Evolutionary conservation across 2,888 invertebrate genomes (phyloP).

Genomic region (Belgica antarctica): DNA sequence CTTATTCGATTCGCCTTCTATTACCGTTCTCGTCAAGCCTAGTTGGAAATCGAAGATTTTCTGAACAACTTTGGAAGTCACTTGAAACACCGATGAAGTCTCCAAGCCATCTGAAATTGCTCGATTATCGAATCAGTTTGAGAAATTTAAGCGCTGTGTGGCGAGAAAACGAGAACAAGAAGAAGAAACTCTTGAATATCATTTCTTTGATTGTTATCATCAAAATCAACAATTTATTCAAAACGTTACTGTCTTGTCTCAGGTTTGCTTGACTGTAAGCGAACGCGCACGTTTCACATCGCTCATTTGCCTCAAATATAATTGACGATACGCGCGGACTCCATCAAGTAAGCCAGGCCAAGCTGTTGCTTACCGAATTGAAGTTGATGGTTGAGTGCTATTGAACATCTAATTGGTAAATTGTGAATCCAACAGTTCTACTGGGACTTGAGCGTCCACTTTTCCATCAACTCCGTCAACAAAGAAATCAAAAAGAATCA

Average conservation of each 20-base stretch:
- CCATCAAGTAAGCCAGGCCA: background rate
- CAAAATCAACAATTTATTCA: constrained; percentile 21
- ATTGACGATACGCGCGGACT: no score
- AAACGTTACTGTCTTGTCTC: background rate
- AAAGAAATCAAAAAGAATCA: constrained; percentile 38
- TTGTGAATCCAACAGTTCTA: constrained; percentile 22
- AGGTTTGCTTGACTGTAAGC: background rate
- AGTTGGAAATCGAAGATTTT: background rate
- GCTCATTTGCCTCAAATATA: constrained; percentile 8
- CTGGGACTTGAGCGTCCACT: constrained; percentile 1
- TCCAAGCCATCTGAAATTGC: background rate
- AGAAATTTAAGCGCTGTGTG: background rate
- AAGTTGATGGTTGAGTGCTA: constrained; percentile 24
- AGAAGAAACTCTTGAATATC: constrained; percentile 8
- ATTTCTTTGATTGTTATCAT: constrained; percentile 17
- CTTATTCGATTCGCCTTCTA: constrained; percentile 27
- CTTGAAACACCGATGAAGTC: background rate
- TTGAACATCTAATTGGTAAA: constrained; percentile 41
- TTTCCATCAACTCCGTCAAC: no score
- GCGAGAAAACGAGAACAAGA: background rate
- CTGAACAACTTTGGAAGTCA: no score
- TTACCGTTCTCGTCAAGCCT: background rate
- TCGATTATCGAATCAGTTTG: background rate
- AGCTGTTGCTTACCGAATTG: background rate
- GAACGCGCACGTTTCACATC: constrained; percentile 22